A percentile compares a stretch with the other conserved stretches of the same genome.
phyloP scores from a whole-genome alignment of 2,797 vertebrate genomes.

The Chaetodon trifasciatus region DNA sequence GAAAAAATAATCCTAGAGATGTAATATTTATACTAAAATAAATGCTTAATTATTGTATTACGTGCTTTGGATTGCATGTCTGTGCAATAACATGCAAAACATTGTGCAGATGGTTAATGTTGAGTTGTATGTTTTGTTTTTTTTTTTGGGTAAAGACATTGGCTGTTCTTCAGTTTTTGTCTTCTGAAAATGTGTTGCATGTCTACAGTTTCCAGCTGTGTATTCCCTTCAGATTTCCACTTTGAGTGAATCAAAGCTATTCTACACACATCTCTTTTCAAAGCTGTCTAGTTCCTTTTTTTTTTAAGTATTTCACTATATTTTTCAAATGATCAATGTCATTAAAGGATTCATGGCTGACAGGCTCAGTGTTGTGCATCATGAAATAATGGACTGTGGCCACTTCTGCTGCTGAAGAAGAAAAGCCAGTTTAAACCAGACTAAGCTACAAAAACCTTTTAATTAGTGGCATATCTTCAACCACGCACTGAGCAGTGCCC shows the following conservation, averaged over 20 bases:
- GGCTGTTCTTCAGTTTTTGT: constrained; percentile 65
- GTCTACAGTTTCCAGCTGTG: constrained; percentile 72
- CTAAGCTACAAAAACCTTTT: neutral
- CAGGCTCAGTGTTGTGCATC: constrained; percentile 46
- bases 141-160: constrained; percentile 34
- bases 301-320: constrained; percentile 71
- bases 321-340: constrained; percentile 74
- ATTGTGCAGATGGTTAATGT: constrained; percentile 67
- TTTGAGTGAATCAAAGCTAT: constrained; percentile 83
- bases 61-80: constrained; percentile 81
- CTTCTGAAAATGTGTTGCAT: constrained; percentile 76
- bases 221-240: constrained; percentile 78
- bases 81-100: constrained; percentile 76
- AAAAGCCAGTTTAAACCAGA: constrained; percentile 4
- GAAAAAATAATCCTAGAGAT: constrained; percentile 64
- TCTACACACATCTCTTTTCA: constrained; percentile 70
- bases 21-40: constrained; percentile 79
- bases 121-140: constrained; percentile 60
- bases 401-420: neutral
- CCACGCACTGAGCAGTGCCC: neutral
- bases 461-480: constrained; percentile 14
- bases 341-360: constrained; percentile 80
- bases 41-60: constrained; percentile 77
- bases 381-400: neutral
- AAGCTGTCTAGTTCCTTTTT: constrained; percentile 82